Conservation (phyloP, 2,113 vertebrate genomes). For the Bubo blakistoni region DNA sequence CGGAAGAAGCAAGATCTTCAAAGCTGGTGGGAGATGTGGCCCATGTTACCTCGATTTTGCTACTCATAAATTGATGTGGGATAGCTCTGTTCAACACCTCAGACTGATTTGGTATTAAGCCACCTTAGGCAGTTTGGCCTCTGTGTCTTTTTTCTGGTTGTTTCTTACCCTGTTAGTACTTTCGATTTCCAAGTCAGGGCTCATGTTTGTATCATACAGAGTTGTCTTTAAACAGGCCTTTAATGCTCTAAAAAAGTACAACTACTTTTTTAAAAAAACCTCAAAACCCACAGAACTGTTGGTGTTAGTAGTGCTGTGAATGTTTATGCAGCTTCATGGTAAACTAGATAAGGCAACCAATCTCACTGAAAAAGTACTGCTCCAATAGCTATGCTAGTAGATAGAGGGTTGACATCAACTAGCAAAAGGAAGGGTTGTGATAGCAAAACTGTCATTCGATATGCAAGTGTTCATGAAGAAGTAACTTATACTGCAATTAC, state of each 20-base stretch:
- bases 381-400: rapidly evolving
- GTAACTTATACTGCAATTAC: background rate
- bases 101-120: background rate
- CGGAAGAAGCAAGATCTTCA: background rate
- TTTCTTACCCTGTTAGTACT: background rate
- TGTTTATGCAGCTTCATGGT: background rate
- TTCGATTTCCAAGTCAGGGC: background rate
- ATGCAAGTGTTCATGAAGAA: background rate
- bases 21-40: no score
- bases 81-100: background rate
- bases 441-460: background rate
- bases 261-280: background rate
- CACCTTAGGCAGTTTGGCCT: background rate
- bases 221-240: background rate
- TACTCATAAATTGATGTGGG: rapidly evolving
- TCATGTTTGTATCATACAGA: rapidly evolving
- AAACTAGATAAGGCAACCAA: background rate
- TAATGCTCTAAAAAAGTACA: background rate
- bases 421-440: background rate
- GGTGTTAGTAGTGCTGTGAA: background rate
- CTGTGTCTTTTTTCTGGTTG: background rate
- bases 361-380: background rate
- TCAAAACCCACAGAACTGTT: background rate
- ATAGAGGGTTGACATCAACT: background rate
- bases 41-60: rapidly evolving